These are phyloP conservation scores for Hystrix cristata DNA, from an alignment of 2,113 vertebrate genomes.

Conservation along the genomic window DNA sequence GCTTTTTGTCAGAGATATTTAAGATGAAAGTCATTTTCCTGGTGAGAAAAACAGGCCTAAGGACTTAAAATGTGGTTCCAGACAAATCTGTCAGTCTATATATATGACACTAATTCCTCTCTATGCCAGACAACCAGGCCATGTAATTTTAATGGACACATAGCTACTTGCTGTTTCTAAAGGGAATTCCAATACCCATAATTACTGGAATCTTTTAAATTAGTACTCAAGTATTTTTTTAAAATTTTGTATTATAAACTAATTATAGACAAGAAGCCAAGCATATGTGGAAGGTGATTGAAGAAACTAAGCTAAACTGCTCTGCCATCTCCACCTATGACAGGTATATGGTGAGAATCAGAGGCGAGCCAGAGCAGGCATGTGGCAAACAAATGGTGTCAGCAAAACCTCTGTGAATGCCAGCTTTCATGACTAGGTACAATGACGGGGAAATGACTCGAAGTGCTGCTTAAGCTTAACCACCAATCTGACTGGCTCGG, in stretches of 20 bases:
- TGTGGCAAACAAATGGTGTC: neutral
- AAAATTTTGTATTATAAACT: neutral
- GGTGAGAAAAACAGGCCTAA: neutral
- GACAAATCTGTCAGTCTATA: neutral
- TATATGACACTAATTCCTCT: neutral
- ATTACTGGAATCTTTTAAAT: neutral
- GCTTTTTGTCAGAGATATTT: neutral
- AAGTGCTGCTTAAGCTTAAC: neutral
- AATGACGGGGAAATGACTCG: neutral
- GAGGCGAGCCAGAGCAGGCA: neutral
- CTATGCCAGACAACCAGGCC: neutral
- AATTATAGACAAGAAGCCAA: neutral
- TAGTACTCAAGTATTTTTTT: neutral
- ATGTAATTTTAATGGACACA: neutral
- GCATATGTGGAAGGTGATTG: neutral
- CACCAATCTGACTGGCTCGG: neutral
- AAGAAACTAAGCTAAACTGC: neutral
- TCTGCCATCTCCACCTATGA: neutral
- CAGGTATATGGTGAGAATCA: neutral
- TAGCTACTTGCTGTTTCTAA: neutral
- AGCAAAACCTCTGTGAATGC: neutral
- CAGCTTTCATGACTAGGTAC: neutral
- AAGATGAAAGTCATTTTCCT: conserved; percentile 7
- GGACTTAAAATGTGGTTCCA: neutral
- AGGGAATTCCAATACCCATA: neutral